Conservation (phyloP, 1,140 invertebrate genomes). For the Rhyacophila brunnea region DNA sequence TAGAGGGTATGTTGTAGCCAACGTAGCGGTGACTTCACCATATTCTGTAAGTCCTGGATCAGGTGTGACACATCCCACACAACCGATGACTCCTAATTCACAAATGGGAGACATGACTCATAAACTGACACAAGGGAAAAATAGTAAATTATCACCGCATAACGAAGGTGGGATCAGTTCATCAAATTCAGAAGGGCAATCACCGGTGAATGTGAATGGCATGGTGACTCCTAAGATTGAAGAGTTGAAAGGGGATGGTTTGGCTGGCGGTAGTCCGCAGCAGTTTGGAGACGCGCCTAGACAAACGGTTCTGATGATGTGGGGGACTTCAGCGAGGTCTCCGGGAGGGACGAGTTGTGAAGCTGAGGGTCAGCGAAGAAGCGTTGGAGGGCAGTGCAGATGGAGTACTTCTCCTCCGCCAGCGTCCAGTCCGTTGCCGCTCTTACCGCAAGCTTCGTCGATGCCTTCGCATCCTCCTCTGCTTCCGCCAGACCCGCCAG, state of each 20-base stretch:
- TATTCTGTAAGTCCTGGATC: conserved; percentile 49
- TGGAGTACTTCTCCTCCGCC: conserved; percentile 33
- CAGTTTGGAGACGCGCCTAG: conserved; percentile 64
- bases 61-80: conserved; percentile 53
- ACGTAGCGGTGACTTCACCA: conserved; percentile 45
- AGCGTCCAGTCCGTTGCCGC: conserved; percentile 10
- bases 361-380: conserved; percentile 13
- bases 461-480: conserved; percentile 24
- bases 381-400: conserved; percentile 36
- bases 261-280: conserved; percentile 41
- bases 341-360: conserved; percentile 36
- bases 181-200: conserved; percentile 57
- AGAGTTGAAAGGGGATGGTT: conserved; percentile 58
- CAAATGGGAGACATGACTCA: conserved; percentile 45
- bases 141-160: conserved; percentile 55
- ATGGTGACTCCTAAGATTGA: conserved; percentile 64
- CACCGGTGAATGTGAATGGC: conserved; percentile 56
- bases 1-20: conserved; percentile 56
- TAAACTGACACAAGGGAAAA: conserved; percentile 39
- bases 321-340: conserved; percentile 48
- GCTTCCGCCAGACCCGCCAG: conserved; percentile 48
- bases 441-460: too few relatives aligned
- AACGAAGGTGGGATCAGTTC: conserved; percentile 54
- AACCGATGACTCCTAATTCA: conserved; percentile 48
- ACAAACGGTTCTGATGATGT: conserved; percentile 90